Evolutionary conservation across 2,888 invertebrate species (phyloP), one percentile per base, ranked within the genome.

Genomic region (Pilophorus perplexus): DNA sequence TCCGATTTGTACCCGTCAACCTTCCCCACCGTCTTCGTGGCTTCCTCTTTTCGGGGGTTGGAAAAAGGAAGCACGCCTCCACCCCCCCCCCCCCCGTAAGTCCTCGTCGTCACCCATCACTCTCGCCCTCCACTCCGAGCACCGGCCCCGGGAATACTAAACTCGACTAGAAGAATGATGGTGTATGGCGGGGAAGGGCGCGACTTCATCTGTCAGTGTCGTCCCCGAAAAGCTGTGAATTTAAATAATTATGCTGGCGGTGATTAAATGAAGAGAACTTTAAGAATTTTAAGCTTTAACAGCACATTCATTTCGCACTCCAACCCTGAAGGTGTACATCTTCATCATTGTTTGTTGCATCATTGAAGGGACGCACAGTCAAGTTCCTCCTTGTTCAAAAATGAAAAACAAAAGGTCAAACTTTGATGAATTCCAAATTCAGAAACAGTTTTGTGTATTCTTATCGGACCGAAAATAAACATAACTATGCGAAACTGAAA

Each of bases 1-100:
- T 40, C 62, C 62, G 62, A 62, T 62, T 62, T 62, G 62, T 62
- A 27, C 62, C 62, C 62, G 46, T 62, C 62, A 62, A 62, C 62
- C 62, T 62, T 59, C 42, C 40, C 14, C 44, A 40, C 42, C 59
- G 38, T 42, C 37, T 20, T 55, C 59, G 27, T 22, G 40, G 38
- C 38, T 38, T 20, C 55, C 40, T 22, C 25, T 16, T 33, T 25
- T 59, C 42, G n/a, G 10, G 33, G 23, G 22, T 18, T 38, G 16
- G 33, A 14, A 20, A 18, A 14, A n/a, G 25, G 38, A 40, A 52
- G 18, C 12, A 5, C 48, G 20, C 5, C 52, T 52, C n/a, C 22
- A n/a, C n/a, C n/a, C n/a, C n/a, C n/a, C n/a, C n/a, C n/a, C n/a
- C 44, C 38, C 55, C 57, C 23, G 38, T n/a, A 23, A 25, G 23